Evolutionary conservation across 2,888 invertebrate species (phyloP).

Genomic region (Parnassius smintheus): DNA sequence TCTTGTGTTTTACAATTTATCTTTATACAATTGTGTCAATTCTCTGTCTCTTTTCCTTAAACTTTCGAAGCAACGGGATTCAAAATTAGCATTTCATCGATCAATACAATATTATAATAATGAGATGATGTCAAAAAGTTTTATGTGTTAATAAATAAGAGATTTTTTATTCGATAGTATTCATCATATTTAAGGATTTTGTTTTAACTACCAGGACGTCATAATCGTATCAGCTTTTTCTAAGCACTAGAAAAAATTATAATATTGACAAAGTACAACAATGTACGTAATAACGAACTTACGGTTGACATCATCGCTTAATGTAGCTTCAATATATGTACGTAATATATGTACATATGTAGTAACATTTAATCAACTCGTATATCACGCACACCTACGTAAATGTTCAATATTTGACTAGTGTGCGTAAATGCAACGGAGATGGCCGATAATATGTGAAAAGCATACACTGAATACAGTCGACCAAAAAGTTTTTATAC

Average conservation of each 20-base stretch:
- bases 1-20: too few relatives aligned
- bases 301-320: conserved; percentile 21
- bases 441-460: conserved; percentile 32
- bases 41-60: too few relatives aligned
- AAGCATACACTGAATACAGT: conserved; percentile 31
- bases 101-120: too few relatives aligned
- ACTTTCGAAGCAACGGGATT: too few relatives aligned
- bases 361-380: conserved; percentile 29
- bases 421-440: conserved; percentile 34
- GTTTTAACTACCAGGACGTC: too few relatives aligned
- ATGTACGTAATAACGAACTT: background rate
- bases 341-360: background rate
- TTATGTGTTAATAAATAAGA: too few relatives aligned
- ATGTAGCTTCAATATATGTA: conserved; percentile 4
- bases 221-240: too few relatives aligned
- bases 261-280: background rate
- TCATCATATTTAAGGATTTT: too few relatives aligned
- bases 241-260: too few relatives aligned
- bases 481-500: conserved; percentile 15
- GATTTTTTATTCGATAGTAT: too few relatives aligned
- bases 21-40: too few relatives aligned
- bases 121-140: background rate
- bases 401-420: background rate
- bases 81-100: too few relatives aligned
- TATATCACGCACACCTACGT: conserved; percentile 30